A percentile compares a stretch with the other conserved stretches of the same genome.
phyloP scores from a whole-genome alignment of 2,797 vertebrate species.

The Etheostoma perlongum region DNA sequence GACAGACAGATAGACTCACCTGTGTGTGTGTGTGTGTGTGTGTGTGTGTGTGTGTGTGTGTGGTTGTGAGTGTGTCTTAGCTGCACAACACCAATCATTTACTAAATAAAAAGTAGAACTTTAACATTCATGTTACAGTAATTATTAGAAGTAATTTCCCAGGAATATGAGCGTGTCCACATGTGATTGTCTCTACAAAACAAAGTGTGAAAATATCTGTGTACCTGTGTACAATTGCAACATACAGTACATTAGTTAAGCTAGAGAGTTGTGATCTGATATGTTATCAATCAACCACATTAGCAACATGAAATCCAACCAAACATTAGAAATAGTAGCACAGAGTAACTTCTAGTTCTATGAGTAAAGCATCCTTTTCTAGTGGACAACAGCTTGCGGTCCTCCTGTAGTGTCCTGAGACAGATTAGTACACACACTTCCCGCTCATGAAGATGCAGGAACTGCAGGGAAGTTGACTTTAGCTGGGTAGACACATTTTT shows the following conservation, averaged over 20 bases:
- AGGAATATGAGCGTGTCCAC: background rate
- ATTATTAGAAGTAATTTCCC: background rate
- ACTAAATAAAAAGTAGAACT: background rate
- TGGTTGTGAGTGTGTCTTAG: background rate
- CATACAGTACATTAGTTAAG: no score
- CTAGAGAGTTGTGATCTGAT: background rate
- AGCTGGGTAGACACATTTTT: background rate
- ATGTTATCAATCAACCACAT: background rate
- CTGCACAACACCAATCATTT: background rate
- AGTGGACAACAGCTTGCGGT: background rate
- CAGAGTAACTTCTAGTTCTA: background rate
- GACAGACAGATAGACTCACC: constrained; percentile 37
- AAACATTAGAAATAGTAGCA: background rate
- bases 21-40: constrained; percentile 7
- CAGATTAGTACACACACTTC: background rate
- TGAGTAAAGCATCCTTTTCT: background rate
- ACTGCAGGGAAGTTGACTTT: constrained; percentile 3
- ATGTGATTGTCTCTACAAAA: background rate
- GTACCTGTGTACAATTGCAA: no score
- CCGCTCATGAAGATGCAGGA: constrained; percentile 8
- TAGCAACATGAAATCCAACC: background rate
- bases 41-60: constrained; percentile 12
- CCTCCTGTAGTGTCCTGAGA: background rate
- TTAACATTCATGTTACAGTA: no score
- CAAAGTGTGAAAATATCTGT: background rate